Conservation (phyloP, 1,140 invertebrate genomes). For the Halictus rubicundus region DNA sequence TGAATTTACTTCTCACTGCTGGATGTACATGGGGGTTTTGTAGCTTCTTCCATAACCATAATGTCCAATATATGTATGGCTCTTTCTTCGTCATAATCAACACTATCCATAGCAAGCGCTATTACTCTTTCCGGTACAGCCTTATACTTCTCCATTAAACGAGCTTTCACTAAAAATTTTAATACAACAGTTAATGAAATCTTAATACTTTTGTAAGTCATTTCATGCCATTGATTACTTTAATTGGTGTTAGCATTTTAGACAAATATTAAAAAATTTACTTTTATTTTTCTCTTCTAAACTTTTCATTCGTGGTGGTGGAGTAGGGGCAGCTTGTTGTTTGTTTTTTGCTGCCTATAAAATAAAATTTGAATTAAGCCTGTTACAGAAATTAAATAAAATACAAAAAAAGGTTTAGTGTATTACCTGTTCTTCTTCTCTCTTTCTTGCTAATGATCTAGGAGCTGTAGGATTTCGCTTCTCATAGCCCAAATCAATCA, state of each 20-base stretch:
- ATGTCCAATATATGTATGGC: constrained; percentile 89
- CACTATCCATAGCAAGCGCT: constrained; percentile 91
- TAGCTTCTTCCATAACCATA: constrained; percentile 82
- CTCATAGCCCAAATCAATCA: constrained; percentile 89
- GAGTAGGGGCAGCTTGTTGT: constrained; percentile 78
- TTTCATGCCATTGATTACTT: no score
- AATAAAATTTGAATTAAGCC: constrained; percentile 19
- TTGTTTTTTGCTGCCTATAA: constrained; percentile 76
- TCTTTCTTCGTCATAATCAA: constrained; percentile 89
- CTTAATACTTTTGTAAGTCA: neutral
- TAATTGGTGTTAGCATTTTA: constrained; percentile 10
- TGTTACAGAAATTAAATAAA: neutral
- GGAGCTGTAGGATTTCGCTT: constrained; percentile 85
- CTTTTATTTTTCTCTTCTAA: constrained; percentile 88
- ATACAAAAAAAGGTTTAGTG: constrained; percentile 23
- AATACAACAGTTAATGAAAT: constrained; percentile 19
- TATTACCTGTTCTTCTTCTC: constrained; percentile 79
- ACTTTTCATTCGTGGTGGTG: constrained; percentile 85
- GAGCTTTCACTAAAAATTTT: constrained; percentile 85
- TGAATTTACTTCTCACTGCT: constrained; percentile 75
- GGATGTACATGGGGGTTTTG: constrained; percentile 73
- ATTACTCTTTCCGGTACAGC: constrained; percentile 90
- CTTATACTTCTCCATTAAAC: constrained; percentile 88
- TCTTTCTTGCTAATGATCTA: constrained; percentile 78
- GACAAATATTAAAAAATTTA: constrained; percentile 75